Percentiles rank a stretch among this genome's conserved stretches.
These are phyloP conservation scores for Heteromurus nitidus DNA, from an alignment of 2,888 invertebrate genomes.

Conservation along the genomic window DNA sequence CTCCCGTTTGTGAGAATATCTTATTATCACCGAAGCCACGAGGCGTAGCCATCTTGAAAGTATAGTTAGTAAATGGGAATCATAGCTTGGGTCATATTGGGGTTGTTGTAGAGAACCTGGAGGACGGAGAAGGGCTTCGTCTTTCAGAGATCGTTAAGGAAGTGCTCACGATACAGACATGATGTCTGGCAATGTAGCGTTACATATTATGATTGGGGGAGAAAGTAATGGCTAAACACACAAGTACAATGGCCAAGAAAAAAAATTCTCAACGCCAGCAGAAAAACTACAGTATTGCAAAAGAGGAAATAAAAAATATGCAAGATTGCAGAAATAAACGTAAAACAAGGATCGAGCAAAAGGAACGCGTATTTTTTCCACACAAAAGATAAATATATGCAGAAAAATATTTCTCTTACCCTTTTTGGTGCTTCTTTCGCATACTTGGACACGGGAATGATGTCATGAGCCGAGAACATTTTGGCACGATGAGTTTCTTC, in stretches of 20 bases:
- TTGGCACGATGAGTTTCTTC: constrained; percentile 85
- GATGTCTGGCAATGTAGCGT: background rate
- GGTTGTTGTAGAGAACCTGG: too few relatives aligned
- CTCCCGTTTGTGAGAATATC: too few relatives aligned
- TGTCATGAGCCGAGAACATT: constrained; percentile 85
- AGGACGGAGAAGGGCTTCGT: too few relatives aligned
- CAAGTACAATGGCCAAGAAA: background rate
- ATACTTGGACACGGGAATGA: constrained; percentile 84
- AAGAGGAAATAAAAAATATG: background rate
- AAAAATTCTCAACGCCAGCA: background rate
- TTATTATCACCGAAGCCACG: too few relatives aligned
- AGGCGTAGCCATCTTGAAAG: background rate
- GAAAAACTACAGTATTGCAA: background rate
- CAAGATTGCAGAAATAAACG: background rate
- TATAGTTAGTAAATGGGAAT: too few relatives aligned
- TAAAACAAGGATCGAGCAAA: background rate
- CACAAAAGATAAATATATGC: background rate
- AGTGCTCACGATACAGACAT: too few relatives aligned
- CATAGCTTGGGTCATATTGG: too few relatives aligned
- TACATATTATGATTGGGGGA: background rate
- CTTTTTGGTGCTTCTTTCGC: constrained; percentile 81
- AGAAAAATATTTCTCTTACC: constrained; percentile 76
- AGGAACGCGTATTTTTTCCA: background rate
- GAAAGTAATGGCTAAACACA: background rate
- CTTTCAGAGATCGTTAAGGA: too few relatives aligned